Conservation (phyloP, 92 coral and sea anemone species). For the Isaurus tuberculatus region DNA sequence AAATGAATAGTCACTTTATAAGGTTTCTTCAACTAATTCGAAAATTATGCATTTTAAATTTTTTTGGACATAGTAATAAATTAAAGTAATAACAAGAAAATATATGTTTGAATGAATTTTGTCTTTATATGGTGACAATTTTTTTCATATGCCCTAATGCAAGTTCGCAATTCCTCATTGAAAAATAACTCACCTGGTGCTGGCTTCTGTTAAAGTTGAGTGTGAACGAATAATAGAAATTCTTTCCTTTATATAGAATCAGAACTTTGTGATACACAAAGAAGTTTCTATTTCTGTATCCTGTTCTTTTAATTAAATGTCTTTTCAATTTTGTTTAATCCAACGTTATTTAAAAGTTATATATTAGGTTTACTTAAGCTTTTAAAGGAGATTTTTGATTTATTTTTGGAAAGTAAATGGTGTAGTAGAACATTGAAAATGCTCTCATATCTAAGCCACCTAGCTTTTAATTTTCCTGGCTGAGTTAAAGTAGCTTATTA, state of each 20-base stretch:
- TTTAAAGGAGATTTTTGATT: neutral
- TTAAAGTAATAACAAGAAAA: neutral
- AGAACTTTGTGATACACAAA: neutral
- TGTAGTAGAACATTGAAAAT: neutral
- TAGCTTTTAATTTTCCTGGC: too few relatives aligned
- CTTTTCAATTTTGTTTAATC: neutral
- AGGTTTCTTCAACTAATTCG: too few relatives aligned
- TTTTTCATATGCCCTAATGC: neutral
- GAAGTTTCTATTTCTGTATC: neutral
- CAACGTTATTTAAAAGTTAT: neutral
- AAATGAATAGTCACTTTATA: too few relatives aligned
- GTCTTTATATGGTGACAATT: neutral
- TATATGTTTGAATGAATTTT: neutral
- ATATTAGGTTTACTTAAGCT: neutral
- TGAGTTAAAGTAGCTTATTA: too few relatives aligned
- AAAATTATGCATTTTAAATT: too few relatives aligned
- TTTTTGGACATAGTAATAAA: too few relatives aligned
- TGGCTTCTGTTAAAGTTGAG: neutral
- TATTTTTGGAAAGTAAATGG: neutral
- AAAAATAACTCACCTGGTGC: neutral
- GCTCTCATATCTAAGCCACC: neutral
- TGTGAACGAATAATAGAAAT: neutral
- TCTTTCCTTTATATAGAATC: constrained; percentile 1
- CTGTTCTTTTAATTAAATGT: neutral
- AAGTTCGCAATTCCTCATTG: neutral